Percentiles rank a stretch among this genome's conserved stretches.
These are phyloP conservation scores for Ibycter americanus DNA, from an alignment of 2,797 vertebrate genomes.

Conservation along the genomic window DNA sequence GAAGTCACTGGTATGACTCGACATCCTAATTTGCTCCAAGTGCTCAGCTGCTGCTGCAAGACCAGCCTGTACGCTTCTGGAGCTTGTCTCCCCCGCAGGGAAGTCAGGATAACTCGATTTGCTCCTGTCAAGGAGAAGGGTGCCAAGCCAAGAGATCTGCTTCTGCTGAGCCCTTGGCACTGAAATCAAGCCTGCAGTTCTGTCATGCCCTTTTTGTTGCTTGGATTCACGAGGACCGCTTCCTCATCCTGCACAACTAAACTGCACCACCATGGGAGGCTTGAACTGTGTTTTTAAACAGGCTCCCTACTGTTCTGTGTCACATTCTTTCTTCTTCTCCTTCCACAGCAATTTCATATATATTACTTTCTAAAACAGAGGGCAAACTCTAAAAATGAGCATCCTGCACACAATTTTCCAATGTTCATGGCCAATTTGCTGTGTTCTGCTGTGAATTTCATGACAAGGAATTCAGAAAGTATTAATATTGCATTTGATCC, in stretches of 20 bases:
- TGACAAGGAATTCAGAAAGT: constrained; percentile 1
- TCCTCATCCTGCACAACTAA: constrained; percentile 24
- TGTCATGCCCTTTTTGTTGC: constrained; percentile 57
- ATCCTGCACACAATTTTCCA: constrained; percentile 39
- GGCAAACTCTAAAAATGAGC: constrained; percentile 44
- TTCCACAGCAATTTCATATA: constrained; percentile 56
- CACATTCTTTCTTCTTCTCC: constrained; percentile 56
- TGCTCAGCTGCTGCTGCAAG: constrained; percentile 50
- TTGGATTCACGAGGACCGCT: constrained; percentile 41
- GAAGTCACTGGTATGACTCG: background rate
- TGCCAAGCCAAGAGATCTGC: constrained; percentile 62
- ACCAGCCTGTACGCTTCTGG: background rate
- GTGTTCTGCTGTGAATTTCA: constrained; percentile 31
- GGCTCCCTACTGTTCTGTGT: constrained; percentile 62
- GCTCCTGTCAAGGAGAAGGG: constrained; percentile 47
- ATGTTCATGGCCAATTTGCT: constrained; percentile 54
- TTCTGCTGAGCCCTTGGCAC: constrained; percentile 58
- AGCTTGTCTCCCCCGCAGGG: background rate
- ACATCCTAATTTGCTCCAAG: constrained; percentile 46
- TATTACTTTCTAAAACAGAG: constrained; percentile 51
- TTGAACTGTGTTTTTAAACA: constrained; percentile 66
- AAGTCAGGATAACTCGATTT: constrained; percentile 48
- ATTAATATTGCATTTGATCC: background rate
- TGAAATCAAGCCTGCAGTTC: constrained; percentile 44
- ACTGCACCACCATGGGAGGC: constrained; percentile 3